Evolutionary conservation across 1,140 invertebrate species (phyloP).

Genomic region (Metaphire vulgaris): DNA sequence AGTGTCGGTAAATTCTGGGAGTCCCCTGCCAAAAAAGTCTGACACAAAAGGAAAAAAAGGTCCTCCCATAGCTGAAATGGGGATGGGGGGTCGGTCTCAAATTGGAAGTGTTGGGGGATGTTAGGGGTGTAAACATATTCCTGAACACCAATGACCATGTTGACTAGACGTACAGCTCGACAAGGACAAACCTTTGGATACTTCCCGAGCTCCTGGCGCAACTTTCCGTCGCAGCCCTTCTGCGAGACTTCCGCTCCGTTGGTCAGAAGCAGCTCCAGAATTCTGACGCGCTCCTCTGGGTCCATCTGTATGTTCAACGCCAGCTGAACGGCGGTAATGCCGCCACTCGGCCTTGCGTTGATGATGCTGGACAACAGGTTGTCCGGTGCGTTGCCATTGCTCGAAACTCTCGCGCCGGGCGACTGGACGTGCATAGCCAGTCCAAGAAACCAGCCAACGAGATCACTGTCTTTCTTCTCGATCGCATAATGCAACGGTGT

Average conservation of each 20-base stretch:
- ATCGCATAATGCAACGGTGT: background rate
- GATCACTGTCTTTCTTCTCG: background rate
- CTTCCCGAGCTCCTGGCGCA: background rate
- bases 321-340: background rate
- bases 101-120: no score
- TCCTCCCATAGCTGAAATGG: no score
- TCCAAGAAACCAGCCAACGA: background rate
- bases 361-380: background rate
- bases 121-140: no score
- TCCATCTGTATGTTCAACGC: background rate
- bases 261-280: background rate
- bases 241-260: background rate
- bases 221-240: background rate
- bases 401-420: background rate
- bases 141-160: no score
- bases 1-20: no score
- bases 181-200: background rate
- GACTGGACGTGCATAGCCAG: background rate
- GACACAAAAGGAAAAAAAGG: no score
- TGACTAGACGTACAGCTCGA: no score
- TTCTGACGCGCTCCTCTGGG: background rate
- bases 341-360: background rate
- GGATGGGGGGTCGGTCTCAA: no score
- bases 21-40: no score
- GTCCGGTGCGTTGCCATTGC: background rate